Evolutionary conservation across 1,140 invertebrate genomes (phyloP).

Genomic region (Aricia agestis): DNA sequence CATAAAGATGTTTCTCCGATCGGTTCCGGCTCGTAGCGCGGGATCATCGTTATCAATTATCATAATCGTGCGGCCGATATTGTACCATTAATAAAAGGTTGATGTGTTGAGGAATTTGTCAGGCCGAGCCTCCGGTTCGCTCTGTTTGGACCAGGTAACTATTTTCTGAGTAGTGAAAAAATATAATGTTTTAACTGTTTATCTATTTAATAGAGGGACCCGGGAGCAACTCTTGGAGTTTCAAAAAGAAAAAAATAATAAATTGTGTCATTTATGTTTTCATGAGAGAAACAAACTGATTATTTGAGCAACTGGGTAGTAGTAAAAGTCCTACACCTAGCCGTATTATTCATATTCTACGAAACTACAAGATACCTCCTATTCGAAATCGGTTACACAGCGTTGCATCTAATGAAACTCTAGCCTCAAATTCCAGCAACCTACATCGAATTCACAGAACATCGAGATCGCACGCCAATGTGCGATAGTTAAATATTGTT

Average conservation of each 20-base stretch:
- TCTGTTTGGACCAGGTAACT: background rate
- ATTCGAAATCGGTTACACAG: background rate
- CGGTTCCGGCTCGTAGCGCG: slow-evolving; percentile 2
- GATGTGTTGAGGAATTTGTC: background rate
- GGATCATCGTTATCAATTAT: background rate
- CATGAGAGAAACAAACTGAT: too few relatives aligned
- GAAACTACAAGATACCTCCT: background rate
- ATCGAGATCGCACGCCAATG: background rate
- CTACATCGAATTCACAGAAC: slow-evolving; percentile 1
- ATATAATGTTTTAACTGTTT: too few relatives aligned
- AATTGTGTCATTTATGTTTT: too few relatives aligned
- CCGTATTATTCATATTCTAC: background rate
- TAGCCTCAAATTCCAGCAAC: slow-evolving; percentile 6
- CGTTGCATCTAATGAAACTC: background rate
- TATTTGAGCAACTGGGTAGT: too few relatives aligned
- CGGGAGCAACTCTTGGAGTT: too few relatives aligned
- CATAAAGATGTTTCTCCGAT: background rate
- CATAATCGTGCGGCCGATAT: background rate
- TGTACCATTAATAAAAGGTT: background rate
- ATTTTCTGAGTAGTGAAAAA: background rate
- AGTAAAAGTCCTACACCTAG: background rate
- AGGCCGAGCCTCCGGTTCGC: background rate
- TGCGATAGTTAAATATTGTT: background rate
- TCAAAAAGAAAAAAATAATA: too few relatives aligned
- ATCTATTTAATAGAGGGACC: too few relatives aligned